Conservation (phyloP, 2,888 invertebrate genomes). For the Hypercompe scribonia region DNA sequence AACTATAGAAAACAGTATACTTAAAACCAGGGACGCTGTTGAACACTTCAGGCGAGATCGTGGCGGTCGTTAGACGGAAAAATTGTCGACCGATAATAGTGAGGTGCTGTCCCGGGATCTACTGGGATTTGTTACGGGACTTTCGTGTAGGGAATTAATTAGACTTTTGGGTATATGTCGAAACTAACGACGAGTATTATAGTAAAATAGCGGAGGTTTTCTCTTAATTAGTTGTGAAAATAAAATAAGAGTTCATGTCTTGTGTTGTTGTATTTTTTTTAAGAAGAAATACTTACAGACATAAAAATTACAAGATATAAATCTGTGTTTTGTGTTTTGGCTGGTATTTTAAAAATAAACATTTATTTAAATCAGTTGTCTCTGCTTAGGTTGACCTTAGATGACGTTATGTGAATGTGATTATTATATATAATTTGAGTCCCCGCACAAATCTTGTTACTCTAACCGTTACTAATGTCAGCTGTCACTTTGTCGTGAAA, state of each 20-base stretch:
- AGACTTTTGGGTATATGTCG: slow-evolving; percentile 24
- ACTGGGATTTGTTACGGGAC: slow-evolving; percentile 26
- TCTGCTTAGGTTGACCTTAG: too few species aligned
- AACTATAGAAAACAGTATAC: slow-evolving; percentile 43
- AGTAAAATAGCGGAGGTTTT: slow-evolving; percentile 7
- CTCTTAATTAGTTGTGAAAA: background rate
- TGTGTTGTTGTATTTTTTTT: background rate
- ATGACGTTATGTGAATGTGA: too few species aligned
- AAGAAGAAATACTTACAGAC: too few species aligned
- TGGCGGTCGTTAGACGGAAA: slow-evolving; percentile 48
- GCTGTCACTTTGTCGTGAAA: slow-evolving; percentile 16
- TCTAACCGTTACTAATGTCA: slow-evolving; percentile 15
- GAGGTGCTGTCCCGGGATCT: slow-evolving; percentile 42
- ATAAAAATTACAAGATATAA: too few species aligned
- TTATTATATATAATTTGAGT: slow-evolving; percentile 6
- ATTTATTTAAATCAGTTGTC: too few species aligned
- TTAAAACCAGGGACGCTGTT: slow-evolving; percentile 46
- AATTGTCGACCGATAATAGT: slow-evolving; percentile 53
- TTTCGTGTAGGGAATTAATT: slow-evolving; percentile 37
- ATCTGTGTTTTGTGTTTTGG: too few species aligned
- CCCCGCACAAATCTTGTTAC: slow-evolving; percentile 24
- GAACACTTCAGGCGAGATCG: slow-evolving; percentile 51
- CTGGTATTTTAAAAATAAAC: too few species aligned
- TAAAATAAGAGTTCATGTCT: background rate
- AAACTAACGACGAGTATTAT: background rate